Conservation (phyloP, 2,888 invertebrate genomes). For the Diploptera punctata region DNA sequence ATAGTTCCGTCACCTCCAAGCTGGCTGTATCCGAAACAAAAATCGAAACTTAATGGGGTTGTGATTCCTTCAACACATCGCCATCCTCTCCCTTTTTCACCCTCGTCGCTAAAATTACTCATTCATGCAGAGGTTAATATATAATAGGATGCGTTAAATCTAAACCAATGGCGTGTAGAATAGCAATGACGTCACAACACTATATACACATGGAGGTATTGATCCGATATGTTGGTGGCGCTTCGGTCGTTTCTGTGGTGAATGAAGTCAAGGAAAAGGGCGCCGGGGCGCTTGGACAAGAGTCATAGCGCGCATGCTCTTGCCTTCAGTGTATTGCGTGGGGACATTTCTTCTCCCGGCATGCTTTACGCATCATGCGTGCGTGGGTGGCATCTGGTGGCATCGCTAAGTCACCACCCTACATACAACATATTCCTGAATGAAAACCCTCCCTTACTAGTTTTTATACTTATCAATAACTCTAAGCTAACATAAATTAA, state of each 20-base stretch:
- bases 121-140: slow-evolving; percentile 44
- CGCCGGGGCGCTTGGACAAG: not conserved
- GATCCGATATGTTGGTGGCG: slow-evolving; percentile 48
- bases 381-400: slow-evolving; percentile 17
- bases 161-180: slow-evolving; percentile 43
- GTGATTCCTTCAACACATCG: slow-evolving; percentile 19
- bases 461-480: too few relatives aligned
- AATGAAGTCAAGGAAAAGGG: slow-evolving; percentile 23
- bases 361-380: not conserved
- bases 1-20: not conserved
- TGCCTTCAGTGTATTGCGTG: not conserved
- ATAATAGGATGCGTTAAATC: slow-evolving; percentile 45
- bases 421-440: too few relatives aligned
- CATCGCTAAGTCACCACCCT: too few relatives aligned
- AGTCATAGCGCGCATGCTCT: not conserved
- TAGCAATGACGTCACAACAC: slow-evolving; percentile 45
- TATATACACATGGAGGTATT: slow-evolving; percentile 45
- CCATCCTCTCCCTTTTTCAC: slow-evolving; percentile 26
- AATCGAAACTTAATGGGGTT: not conserved
- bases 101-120: slow-evolving; percentile 38
- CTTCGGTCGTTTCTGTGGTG: slow-evolving; percentile 28
- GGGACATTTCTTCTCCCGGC: slow-evolving; percentile 5
- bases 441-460: too few relatives aligned
- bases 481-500: too few relatives aligned
- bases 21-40: not conserved